Percentiles rank a stretch among this genome's conserved stretches.
These are phyloP conservation scores for Zeugodacus cucurbitae DNA, from an alignment of 1,140 invertebrate genomes.

Conservation along the genomic window DNA sequence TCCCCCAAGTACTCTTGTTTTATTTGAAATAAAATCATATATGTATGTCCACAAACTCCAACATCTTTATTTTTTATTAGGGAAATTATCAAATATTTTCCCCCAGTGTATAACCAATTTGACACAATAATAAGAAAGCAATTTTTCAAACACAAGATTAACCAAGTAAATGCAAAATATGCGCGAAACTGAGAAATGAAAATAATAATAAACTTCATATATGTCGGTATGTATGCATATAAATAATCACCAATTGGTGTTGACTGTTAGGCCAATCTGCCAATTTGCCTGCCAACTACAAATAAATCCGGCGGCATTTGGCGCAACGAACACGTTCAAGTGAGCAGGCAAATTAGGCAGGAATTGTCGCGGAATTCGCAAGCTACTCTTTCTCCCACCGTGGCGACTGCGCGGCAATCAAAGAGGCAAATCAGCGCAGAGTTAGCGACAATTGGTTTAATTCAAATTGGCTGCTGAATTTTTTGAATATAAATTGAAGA, in stretches of 20 bases:
- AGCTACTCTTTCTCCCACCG: neutral
- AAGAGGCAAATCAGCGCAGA: constrained; percentile 1
- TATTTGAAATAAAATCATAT: too few relatives aligned
- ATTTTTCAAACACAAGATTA: neutral
- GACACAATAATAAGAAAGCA: too few relatives aligned
- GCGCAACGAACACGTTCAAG: constrained; percentile 9
- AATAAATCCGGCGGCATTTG: neutral
- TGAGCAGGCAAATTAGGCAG: neutral
- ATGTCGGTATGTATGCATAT: too few relatives aligned
- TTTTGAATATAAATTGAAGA: neutral
- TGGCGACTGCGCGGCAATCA: neutral
- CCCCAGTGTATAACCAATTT: too few relatives aligned
- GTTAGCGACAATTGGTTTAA: constrained; percentile 10
- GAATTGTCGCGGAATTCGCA: constrained; percentile 2
- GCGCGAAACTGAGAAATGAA: neutral
- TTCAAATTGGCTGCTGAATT: constrained; percentile 9
- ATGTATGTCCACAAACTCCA: too few relatives aligned
- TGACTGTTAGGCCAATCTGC: neutral
- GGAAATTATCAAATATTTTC: too few relatives aligned
- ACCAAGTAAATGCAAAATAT: constrained; percentile 15
- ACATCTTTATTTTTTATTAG: too few relatives aligned
- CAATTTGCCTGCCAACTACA: constrained; percentile 22
- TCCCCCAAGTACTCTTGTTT: too few relatives aligned
- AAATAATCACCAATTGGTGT: neutral
- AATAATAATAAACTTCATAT: too few relatives aligned